A percentile compares a stretch with the other conserved stretches of the same genome.
phyloP scores from a whole-genome alignment of 37 sponge, comb jelly and placozoan species.

The Tethya wilhelma region DNA sequence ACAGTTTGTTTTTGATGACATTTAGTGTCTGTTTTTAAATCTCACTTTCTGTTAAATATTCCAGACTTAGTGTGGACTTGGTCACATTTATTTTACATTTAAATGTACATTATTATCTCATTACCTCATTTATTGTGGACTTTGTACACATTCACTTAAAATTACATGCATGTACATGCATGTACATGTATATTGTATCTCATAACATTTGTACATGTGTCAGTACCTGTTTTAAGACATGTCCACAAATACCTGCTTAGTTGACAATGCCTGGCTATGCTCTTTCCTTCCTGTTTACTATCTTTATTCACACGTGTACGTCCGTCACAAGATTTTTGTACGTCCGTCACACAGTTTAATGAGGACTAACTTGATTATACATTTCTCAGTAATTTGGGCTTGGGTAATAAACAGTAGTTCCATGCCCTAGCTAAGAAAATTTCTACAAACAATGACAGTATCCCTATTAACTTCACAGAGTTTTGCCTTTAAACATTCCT shows the following conservation, averaged over 20 bases:
- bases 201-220: too few relatives aligned
- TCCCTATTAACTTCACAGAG: slow-evolving; percentile 19
- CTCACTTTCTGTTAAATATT: too few relatives aligned
- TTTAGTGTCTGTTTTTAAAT: slow-evolving; percentile 12
- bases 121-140: too few relatives aligned
- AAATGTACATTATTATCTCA: too few relatives aligned
- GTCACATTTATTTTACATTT: too few relatives aligned
- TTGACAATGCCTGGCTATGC: slow-evolving; percentile 8
- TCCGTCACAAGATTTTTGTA: slow-evolving; percentile 1
- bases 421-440: slow-evolving; percentile 1
- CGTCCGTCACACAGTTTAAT: slow-evolving; percentile 33
- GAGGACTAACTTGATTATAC: slow-evolving; percentile 6
- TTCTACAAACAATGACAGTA: neutral
- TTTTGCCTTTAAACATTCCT: slow-evolving; percentile 16
- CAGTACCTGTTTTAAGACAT: too few relatives aligned
- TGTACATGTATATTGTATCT: too few relatives aligned
- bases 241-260: neutral
- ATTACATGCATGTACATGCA: too few relatives aligned
- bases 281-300: neutral
- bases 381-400: slow-evolving; percentile 2
- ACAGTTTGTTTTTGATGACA: slow-evolving; percentile 22
- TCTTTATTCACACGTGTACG: slow-evolving; percentile 10
- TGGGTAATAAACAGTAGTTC: slow-evolving; percentile 14
- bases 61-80: too few relatives aligned
- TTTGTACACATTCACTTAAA: too few relatives aligned